Base-by-base conservation (phyloP, 2,797 vertebrate genomes). In the Leptoclinus maculatus region DNA sequence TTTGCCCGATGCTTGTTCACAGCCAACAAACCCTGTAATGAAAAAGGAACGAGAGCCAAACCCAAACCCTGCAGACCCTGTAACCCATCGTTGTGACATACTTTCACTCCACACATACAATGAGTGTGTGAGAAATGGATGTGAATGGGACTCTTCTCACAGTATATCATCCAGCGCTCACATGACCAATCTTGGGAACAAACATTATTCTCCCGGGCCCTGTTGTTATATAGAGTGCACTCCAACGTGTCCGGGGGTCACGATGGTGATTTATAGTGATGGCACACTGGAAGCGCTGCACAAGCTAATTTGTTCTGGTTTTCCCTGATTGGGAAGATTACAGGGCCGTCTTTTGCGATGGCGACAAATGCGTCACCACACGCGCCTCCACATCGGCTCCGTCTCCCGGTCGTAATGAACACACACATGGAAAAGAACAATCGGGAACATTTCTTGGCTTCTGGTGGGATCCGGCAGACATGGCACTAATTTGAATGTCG, bases 81-180 rank as follows among this genome's bases (percentile, higher is more conserved):
- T 72, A 89, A 81, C 79, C 86, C 79, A 77, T 79, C 74, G 71
- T 87, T 85, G 70, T 59, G 60, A 84, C 89, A 83, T 72, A 79
- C 65, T 82, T 87, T 79, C 58, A 23, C 79, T 86, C 75, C 25
- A 74, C 49, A n/a, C 68, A 43, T 84, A 80, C 90, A 88, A 83
- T 80, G 63, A 82, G 79, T 17, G 86, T 90, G 90, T 90, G 90
- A 91, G 84, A 91, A 87, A 79, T 82, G 79, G 66, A 84, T 78
- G 78, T 87, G 86, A 91, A 74, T 65, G 79, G 47, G 66, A 71
- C 80, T 80, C 82, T 95, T 95, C 93, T 90, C 93, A 94, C 94
- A 90, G 92, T 94, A 90, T 84, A 93, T 95, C 93, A 93, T 89
- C 56, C 38, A 32, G 43, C 41, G 45, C 58, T 78, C 83, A 64